A percentile compares a stretch with the other conserved stretches of the same genome.
These are phyloP conservation scores for Amiota communis DNA, from an alignment of 2,888 invertebrate genomes.

Conservation along the genomic window DNA sequence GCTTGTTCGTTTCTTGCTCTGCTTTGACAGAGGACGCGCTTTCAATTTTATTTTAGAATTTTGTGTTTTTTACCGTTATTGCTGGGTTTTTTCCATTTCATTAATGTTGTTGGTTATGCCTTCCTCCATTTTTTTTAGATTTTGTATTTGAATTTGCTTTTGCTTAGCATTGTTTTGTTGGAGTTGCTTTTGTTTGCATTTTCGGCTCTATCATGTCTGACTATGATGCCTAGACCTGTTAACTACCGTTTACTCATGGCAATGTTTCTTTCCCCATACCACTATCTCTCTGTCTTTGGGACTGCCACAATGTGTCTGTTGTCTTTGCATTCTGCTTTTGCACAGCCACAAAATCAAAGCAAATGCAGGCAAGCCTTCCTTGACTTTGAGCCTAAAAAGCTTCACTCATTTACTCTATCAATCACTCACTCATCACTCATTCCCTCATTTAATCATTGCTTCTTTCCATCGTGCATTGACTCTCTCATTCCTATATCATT, in stretches of 20 bases:
- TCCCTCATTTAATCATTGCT: no score
- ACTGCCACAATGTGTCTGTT: no score
- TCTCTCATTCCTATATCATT: no score
- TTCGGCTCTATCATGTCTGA: conserved; percentile 27
- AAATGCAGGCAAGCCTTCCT: neutral
- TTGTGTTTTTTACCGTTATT: conserved; percentile 29
- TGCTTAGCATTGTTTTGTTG: conserved; percentile 53
- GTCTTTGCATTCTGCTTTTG: conserved; percentile 1
- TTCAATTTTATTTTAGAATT: conserved; percentile 22
- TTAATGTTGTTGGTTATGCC: neutral
- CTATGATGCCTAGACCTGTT: neutral
- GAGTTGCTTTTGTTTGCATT: conserved; percentile 32
- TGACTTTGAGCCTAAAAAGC: no score
- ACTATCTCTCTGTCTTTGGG: no score
- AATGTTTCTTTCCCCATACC: no score
- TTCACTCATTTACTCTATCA: no score
- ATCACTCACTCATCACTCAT: no score
- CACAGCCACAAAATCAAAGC: neutral
- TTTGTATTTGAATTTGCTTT: conserved; percentile 50
- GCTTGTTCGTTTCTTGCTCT: conserved; percentile 41
- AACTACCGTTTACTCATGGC: no score
- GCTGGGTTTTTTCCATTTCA: conserved; percentile 32
- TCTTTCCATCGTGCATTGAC: no score
- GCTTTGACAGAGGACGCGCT: conserved; percentile 51
- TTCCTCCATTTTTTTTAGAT: conserved; percentile 37